Percentiles rank a stretch among this genome's conserved stretches.
These are phyloP conservation scores for Heterohyrax brucei DNA, from an alignment of 2,797 vertebrate species.

Conservation along the genomic window DNA sequence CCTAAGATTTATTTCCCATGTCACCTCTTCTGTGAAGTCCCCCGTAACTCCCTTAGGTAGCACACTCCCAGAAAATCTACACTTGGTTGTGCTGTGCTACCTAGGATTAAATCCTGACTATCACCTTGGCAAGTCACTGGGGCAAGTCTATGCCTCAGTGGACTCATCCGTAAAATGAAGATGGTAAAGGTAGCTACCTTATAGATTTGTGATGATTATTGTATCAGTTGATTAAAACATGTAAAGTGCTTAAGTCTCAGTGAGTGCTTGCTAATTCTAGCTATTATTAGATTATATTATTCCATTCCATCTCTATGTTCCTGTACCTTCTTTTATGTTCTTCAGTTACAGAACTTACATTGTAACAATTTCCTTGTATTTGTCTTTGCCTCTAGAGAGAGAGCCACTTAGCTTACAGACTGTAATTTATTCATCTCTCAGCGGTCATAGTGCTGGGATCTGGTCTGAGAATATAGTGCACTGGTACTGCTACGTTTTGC, in stretches of 20 bases:
- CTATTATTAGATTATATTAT: background rate
- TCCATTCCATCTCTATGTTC: constrained; percentile 6
- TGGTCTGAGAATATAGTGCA: background rate
- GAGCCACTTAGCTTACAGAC: background rate
- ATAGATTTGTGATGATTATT: background rate
- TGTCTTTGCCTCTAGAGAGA: background rate
- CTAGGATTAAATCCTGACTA: background rate
- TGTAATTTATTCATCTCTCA: constrained; percentile 1
- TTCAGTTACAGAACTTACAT: constrained; percentile 57
- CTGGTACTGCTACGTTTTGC: no score
- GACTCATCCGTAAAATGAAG: background rate
- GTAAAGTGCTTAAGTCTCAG: background rate
- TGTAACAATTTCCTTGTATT: background rate
- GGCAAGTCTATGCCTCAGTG: background rate
- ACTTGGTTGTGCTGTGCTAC: background rate
- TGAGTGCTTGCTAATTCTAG: constrained; percentile 43
- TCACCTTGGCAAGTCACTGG: background rate
- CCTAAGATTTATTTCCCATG: background rate
- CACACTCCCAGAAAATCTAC: background rate
- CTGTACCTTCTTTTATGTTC: background rate
- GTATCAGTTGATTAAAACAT: constrained; percentile 8
- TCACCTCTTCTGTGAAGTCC: constrained; percentile 30
- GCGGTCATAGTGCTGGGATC: background rate
- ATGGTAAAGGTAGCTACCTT: background rate
- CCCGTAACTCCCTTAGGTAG: background rate